phyloP scores from a whole-genome alignment of 2,888 invertebrate species.

The Proisotoma minuta region DNA sequence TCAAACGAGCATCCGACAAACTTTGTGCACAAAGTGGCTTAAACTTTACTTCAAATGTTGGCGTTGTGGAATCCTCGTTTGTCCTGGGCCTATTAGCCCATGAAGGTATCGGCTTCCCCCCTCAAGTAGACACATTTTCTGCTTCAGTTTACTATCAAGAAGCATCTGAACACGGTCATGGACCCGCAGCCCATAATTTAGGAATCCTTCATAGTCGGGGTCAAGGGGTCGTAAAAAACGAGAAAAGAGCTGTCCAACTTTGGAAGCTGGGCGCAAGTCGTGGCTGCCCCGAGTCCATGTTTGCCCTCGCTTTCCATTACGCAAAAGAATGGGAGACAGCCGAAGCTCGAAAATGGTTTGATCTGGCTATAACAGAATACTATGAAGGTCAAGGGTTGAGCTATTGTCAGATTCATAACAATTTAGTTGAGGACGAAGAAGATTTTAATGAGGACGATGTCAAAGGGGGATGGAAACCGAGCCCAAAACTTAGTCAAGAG shows the following conservation, averaged over 20 bases:
- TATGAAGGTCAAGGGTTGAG: background rate
- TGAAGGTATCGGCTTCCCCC: constrained; percentile 22
- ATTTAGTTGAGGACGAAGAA: constrained; percentile 15
- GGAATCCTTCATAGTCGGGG: constrained; percentile 20
- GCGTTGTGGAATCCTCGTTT: constrained; percentile 33
- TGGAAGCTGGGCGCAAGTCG: constrained; percentile 36
- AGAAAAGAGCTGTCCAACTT: constrained; percentile 25
- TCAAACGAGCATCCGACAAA: constrained; percentile 36
- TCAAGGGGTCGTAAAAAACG: constrained; percentile 21
- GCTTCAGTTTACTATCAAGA: constrained; percentile 30
- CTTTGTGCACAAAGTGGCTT: constrained; percentile 25
- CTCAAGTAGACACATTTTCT: constrained; percentile 26
- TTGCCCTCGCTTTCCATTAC: constrained; percentile 28
- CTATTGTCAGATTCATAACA: background rate
- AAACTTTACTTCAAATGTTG: constrained; percentile 34
- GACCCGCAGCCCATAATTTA: constrained; percentile 31
- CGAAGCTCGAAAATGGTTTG: constrained; percentile 28
- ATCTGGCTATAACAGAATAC: constrained; percentile 17
- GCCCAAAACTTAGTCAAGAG: constrained; percentile 18
- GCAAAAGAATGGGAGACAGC: constrained; percentile 34
- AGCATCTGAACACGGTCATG: constrained; percentile 32
- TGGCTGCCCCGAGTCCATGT: constrained; percentile 28
- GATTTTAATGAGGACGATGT: constrained; percentile 4
- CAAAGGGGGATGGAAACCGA: constrained; percentile 18
- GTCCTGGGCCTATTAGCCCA: constrained; percentile 22